Base-by-base conservation (phyloP, 2,888 invertebrate genomes). In the Odontothrips loti region DNA sequence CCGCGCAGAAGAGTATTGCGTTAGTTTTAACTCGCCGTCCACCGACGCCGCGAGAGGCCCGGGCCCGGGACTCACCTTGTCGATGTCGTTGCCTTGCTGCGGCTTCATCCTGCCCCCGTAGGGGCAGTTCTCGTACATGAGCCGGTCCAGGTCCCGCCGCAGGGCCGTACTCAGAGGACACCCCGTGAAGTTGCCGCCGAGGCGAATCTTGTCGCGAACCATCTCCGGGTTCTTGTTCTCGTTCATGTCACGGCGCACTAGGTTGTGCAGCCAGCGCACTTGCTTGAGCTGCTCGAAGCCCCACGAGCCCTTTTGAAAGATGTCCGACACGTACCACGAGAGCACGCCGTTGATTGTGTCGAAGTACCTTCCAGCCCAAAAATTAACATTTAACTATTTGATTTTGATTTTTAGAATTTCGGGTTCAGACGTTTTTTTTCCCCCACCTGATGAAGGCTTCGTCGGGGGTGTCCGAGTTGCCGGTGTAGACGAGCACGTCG, bases 241-340 rank as follows among this genome's bases (percentile, higher is more conserved):
- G 12, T 81, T 80, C 29, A 84, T 27, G 51, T 47, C 51, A 1
- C 84, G 82, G 63, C 87, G 86, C 0, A 88, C 86, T 12, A 83
- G 82, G 0, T 84, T 83, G 82, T 90, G 90, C 84, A 88, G 85
- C 20, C 83, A 84, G 23, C 89, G 87, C 0, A 90, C 90, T 0
- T 82, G 80, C 63, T 85, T 84, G 1, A 90, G 85, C 47, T 89
- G 89, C 51, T 86, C 86, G 82, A 88, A 85, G 0, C 88, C 90
- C 1, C 83, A 82, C 15, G 88, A 88, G 85, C 83, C 12, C 87
- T 86, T n/a, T n/a, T n/a, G n/a, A 88, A 88, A 90, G 0, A 89
- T 86, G 84, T 90, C 88, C 10, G 87, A 87, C 48, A 86, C 87
- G 84, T 88, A 89, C 91, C 91, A 91, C 15, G 87, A 12, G 68